phyloP scores from a whole-genome alignment of 1,140 invertebrate genomes.

The Calephelis virginiensis region DNA sequence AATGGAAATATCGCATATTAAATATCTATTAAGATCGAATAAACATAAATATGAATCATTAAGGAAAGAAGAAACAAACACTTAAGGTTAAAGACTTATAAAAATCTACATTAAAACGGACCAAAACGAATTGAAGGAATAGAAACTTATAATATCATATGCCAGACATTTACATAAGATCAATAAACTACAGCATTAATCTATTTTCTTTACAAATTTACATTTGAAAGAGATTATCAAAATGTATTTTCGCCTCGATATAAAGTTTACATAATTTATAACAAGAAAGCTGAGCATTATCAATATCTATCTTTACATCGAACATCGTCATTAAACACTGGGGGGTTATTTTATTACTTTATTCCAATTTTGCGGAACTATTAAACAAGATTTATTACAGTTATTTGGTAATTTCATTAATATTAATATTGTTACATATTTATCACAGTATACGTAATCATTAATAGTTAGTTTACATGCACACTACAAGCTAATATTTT shows the following conservation, averaged over 20 bases:
- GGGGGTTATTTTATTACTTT: slow-evolving; percentile 14
- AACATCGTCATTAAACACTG: slow-evolving; percentile 4
- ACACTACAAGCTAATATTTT: too few relatives aligned
- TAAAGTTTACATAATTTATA: slow-evolving; percentile 8
- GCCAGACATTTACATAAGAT: background rate
- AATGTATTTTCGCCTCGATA: background rate
- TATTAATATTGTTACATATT: slow-evolving; percentile 11
- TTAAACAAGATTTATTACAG: slow-evolving; percentile 4
- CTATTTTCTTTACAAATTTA: background rate
- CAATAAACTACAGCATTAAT: slow-evolving; percentile 7
- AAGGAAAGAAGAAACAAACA: too few relatives aligned
- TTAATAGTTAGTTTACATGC: background rate
- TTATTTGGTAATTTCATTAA: slow-evolving; percentile 11
- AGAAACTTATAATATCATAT: too few relatives aligned
- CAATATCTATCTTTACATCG: background rate
- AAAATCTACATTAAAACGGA: too few relatives aligned
- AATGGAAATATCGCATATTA: too few relatives aligned
- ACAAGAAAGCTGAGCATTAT: slow-evolving; percentile 1
- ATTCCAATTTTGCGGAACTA: slow-evolving; percentile 11
- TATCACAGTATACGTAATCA: slow-evolving; percentile 1
- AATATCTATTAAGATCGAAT: too few relatives aligned
- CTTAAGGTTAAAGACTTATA: too few relatives aligned
- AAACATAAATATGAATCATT: too few relatives aligned
- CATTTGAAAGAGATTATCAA: background rate
- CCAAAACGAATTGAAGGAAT: too few relatives aligned